Percentiles rank a stretch among this genome's conserved stretches.
Conservation (phyloP, 2,888 invertebrate genomes). For the Ceratothoa steindachneri region DNA sequence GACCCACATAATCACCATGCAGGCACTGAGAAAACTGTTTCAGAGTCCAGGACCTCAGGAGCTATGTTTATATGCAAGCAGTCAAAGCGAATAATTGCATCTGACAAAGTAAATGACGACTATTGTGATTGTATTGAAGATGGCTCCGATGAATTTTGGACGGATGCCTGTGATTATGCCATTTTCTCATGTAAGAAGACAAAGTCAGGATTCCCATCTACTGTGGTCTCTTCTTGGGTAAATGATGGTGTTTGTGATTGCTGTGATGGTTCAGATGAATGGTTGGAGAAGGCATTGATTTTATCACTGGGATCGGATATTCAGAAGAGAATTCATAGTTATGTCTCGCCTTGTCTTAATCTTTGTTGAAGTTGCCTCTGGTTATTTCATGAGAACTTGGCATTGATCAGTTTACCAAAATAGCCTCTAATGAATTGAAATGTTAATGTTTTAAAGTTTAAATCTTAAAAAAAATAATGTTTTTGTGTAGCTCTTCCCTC, state of each 20-base stretch:
- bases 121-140: constrained; percentile 76
- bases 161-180: constrained; percentile 55
- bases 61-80: background rate
- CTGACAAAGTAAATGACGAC: constrained; percentile 75
- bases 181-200: constrained; percentile 49
- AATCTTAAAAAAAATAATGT: no score
- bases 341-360: constrained; percentile 33
- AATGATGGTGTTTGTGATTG: constrained; percentile 64
- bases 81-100: constrained; percentile 31
- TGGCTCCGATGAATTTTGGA: constrained; percentile 56
- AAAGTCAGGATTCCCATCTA: constrained; percentile 19
- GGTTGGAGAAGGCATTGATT: constrained; percentile 27
- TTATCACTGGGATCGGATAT: constrained; percentile 6
- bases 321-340: constrained; percentile 28
- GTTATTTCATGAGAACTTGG: background rate
- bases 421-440: no score
- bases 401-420: background rate
- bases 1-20: background rate
- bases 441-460: no score
- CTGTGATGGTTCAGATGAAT: constrained; percentile 86
- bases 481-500: no score
- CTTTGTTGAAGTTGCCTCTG: constrained; percentile 23
- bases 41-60: background rate
- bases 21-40: background rate
- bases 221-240: constrained; percentile 53